Base-by-base conservation (phyloP, 2,888 invertebrate species). In the Blomia tropicalis region DNA sequence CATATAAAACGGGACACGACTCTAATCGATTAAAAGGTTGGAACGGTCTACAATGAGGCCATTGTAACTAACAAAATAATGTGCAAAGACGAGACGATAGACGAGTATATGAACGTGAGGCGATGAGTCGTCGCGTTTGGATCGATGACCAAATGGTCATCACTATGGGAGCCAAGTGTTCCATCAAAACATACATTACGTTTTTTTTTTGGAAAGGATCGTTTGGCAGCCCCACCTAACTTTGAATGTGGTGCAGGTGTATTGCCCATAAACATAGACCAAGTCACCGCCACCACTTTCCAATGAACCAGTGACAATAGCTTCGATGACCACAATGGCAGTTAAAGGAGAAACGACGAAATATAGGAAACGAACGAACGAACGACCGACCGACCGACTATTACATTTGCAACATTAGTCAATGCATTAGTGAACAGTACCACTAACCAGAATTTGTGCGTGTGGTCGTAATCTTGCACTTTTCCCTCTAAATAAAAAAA, bases 71-170 rank as follows among this genome's bases (percentile, higher is more conserved):
- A 11, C 51, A 11, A 19, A 22, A 7, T 25, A n/a, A 47, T 14
- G 22, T 25, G 27, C 23, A 47, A 41, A 17, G n/a, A 41, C 14
- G n/a, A 41, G 41, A 41, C 14, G n/a, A n/a, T 41, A 41, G n/a
- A 41, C 14, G 41, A 41, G 41, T n/a, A 41, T n/a, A 17, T 41
- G 41, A n/a, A n/a, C 41, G n/a, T n/a, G 36, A 36, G 7, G 36
- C 7, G 36, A 36, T 36, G 36, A 36, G 51, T 47, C 27, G 51
- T 47, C 23, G 51, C 27, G 22, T 7, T n/a, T 47, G 51, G 51
- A 47, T 47, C 51, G 51, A 47, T 47, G 51, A 47, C 51, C 51
- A 47, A 47, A 47, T 47, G 51, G 51, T 47, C 51, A 47, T 47
- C 51, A 47, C 51, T 47, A 47, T 47, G 51, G 51, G 51, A 47